A percentile compares a stretch with the other conserved stretches of the same genome.
These are phyloP conservation scores for Tyrophagus putrescentiae DNA, from an alignment of 1,140 invertebrate genomes.

Conservation along the genomic window DNA sequence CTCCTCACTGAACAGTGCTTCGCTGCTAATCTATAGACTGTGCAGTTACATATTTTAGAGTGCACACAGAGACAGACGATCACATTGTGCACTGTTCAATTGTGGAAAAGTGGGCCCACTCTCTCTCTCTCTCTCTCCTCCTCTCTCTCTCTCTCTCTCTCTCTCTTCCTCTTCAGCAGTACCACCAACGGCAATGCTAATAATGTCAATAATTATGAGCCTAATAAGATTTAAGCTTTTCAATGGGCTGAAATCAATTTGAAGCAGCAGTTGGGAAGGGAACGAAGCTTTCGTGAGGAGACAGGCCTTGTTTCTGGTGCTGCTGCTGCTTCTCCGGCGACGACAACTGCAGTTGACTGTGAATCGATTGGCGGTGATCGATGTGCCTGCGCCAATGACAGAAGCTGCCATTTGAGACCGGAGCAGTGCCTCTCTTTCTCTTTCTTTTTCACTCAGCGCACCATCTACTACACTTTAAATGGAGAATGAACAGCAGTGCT, in stretches of 20 bases:
- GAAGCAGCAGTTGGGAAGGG: background rate
- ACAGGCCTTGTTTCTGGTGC: background rate
- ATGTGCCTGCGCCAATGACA: background rate
- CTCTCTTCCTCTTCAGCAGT: background rate
- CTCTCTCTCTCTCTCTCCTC: slow-evolving; percentile 1
- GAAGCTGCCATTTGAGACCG: background rate
- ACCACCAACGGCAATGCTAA: background rate
- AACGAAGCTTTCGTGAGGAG: background rate
- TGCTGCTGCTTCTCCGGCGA: background rate
- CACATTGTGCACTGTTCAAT: too few species aligned
- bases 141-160: background rate
- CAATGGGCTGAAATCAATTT: slow-evolving; percentile 5
- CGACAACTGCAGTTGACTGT: background rate
- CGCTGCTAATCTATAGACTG: too few species aligned
- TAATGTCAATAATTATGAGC: slow-evolving; percentile 8
- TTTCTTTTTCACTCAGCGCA: too few species aligned
- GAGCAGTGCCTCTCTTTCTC: background rate
- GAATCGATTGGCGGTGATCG: too few species aligned
- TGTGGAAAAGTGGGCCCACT: too few species aligned
- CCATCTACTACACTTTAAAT: too few species aligned
- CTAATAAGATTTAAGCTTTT: slow-evolving; percentile 7
- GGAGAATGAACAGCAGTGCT: too few species aligned
- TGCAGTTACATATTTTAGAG: too few species aligned
- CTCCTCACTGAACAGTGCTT: too few species aligned
- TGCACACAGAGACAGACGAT: too few species aligned